A percentile compares a stretch with the other conserved stretches of the same genome.
Conservation (phyloP, 2,888 invertebrate genomes). For the Panopea generosa region DNA sequence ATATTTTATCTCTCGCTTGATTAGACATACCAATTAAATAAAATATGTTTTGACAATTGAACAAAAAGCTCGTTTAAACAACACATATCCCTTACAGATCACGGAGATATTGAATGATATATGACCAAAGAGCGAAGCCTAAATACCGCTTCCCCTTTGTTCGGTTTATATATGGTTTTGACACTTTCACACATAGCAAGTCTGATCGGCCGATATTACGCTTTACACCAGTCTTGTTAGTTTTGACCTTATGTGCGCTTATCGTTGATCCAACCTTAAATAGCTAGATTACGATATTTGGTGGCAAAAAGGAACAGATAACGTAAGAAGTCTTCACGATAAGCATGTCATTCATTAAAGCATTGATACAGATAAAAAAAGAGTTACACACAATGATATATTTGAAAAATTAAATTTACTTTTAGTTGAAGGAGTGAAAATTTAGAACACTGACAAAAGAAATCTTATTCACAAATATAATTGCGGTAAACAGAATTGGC, state of each 20-base stretch:
- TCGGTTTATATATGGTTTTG: constrained; percentile 36
- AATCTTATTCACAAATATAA: no score
- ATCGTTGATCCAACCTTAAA: constrained; percentile 34
- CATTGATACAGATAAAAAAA: constrained; percentile 10
- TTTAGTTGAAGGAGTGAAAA: not conserved
- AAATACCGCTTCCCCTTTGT: constrained; percentile 47
- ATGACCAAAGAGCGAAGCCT: constrained; percentile 27
- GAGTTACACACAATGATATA: no score
- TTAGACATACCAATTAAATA: constrained; percentile 35
- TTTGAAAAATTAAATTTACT: no score
- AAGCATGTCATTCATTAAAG: constrained; percentile 41
- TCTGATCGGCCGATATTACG: constrained; percentile 39
- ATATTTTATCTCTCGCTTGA: constrained; percentile 27
- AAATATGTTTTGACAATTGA: constrained; percentile 45
- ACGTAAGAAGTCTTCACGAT: constrained; percentile 23
- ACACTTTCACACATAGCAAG: constrained; percentile 55
- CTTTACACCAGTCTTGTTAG: constrained; percentile 20
- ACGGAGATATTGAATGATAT: constrained; percentile 51
- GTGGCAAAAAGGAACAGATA: constrained; percentile 19
- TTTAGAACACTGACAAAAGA: no score
- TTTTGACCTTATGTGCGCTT: constrained; percentile 21
- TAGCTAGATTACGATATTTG: constrained; percentile 20
- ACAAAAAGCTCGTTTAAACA: constrained; percentile 44
- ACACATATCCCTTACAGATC: constrained; percentile 25
- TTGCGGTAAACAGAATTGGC: no score